Evolutionary conservation across 2,888 invertebrate species (phyloP).

Genomic region (Lasius platythorax): DNA sequence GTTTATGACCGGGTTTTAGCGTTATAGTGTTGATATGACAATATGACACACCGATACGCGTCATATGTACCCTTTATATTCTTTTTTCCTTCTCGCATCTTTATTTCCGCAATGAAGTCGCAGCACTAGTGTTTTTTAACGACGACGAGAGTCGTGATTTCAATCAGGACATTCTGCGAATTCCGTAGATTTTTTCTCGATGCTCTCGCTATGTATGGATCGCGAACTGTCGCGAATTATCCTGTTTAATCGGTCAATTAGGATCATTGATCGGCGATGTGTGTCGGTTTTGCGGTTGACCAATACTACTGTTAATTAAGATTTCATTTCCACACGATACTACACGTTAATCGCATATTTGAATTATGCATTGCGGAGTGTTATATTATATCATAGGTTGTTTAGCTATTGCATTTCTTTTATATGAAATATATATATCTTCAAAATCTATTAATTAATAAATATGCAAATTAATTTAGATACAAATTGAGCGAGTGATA

Average conservation of each 20-base stretch:
- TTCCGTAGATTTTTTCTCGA: not conserved
- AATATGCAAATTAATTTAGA: not conserved
- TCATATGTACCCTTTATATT: not conserved
- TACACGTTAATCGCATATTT: slow-evolving; percentile 4
- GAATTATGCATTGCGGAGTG: not conserved
- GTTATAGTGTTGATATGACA: not conserved
- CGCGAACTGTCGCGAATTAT: not conserved
- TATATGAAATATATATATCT: not conserved
- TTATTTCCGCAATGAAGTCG: slow-evolving; percentile 9
- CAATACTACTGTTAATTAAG: slow-evolving; percentile 27
- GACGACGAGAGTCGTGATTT: slow-evolving; percentile 21
- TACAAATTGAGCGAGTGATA: not conserved
- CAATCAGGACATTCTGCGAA: slow-evolving; percentile 35
- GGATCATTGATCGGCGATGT: slow-evolving; percentile 27
- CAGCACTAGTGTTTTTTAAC: slow-evolving; percentile 8
- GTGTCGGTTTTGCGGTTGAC: slow-evolving; percentile 39
- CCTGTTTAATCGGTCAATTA: slow-evolving; percentile 42
- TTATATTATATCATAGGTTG: not conserved
- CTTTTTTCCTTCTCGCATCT: not conserved
- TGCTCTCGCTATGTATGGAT: not conserved
- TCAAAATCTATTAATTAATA: not conserved
- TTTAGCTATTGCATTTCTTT: not conserved
- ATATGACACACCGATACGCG: not conserved
- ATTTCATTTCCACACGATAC: slow-evolving; percentile 23
- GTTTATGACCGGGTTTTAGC: not conserved